phyloP scores from a whole-genome alignment of 2,113 vertebrate species.

The Oplegnathus fasciatus region DNA sequence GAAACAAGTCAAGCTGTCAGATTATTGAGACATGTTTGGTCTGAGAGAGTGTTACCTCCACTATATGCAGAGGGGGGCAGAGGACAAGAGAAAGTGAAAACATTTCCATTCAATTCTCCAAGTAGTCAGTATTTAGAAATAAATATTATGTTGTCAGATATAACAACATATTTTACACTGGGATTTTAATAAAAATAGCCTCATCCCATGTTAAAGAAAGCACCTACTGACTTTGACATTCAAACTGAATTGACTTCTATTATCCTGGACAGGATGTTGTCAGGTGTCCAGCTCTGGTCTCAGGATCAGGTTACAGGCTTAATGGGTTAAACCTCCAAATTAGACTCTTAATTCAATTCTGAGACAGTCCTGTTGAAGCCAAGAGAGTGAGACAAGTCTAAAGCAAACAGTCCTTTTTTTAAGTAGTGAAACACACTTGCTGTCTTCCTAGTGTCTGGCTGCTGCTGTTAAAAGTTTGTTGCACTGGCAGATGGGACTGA shows the following conservation, averaged over 20 bases:
- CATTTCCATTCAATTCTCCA: not conserved
- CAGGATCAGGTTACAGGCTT: constrained; percentile 48
- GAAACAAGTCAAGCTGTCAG: constrained; percentile 42
- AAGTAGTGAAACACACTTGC: not conserved
- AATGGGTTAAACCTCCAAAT: constrained; percentile 36
- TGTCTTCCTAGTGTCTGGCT: not conserved
- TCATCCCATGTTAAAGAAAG: not conserved
- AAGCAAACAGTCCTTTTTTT: constrained; percentile 4
- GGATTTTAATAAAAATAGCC: not conserved
- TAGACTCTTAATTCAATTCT: constrained; percentile 41
- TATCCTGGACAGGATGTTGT: constrained; percentile 16
- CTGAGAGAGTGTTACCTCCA: constrained; percentile 16
- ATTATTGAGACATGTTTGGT: constrained; percentile 39
- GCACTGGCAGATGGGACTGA: constrained; percentile 9
- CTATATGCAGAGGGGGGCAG: not conserved
- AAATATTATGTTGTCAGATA: not conserved
- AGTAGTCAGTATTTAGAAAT: not conserved
- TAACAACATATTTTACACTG: not conserved
- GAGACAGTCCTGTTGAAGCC: constrained; percentile 14
- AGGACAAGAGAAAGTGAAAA: constrained; percentile 5
- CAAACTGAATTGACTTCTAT: not conserved
- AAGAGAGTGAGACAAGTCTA: constrained; percentile 3
- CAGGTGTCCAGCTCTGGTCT: constrained; percentile 29
- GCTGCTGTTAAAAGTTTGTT: not conserved
- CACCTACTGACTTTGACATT: not conserved